A percentile compares a stretch with the other conserved stretches of the same genome.
phyloP scores from a whole-genome alignment of 1,140 invertebrate genomes.

The Drosophila nikananu region DNA sequence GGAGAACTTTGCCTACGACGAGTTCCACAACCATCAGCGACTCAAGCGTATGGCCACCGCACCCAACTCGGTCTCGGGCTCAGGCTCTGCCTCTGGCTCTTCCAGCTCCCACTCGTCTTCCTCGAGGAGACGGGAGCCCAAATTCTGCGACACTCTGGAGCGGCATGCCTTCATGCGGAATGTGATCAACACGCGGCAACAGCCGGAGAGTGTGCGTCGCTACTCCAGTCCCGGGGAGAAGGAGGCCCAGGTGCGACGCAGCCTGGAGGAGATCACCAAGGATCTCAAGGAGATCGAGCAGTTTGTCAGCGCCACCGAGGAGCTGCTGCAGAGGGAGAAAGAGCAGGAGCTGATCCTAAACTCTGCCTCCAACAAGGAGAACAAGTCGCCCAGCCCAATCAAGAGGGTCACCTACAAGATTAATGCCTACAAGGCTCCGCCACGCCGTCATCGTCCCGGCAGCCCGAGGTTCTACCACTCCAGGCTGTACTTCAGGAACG shows the following conservation, averaged over 20 bases:
- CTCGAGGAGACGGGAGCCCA: slow-evolving; percentile 46
- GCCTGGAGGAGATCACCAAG: slow-evolving; percentile 82
- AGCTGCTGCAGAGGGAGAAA: slow-evolving; percentile 67
- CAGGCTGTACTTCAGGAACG: slow-evolving; percentile 81
- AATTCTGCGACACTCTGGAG: slow-evolving; percentile 78
- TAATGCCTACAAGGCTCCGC: slow-evolving; percentile 71
- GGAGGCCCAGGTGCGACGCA: slow-evolving; percentile 75
- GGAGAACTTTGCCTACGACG: slow-evolving; percentile 81
- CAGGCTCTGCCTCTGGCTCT: slow-evolving; percentile 13
- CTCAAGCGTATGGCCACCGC: slow-evolving; percentile 71
- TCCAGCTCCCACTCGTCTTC: slow-evolving; percentile 14
- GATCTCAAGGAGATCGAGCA: slow-evolving; percentile 84
- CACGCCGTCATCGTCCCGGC: slow-evolving; percentile 59
- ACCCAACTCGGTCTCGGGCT: slow-evolving; percentile 26
- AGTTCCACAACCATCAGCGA: slow-evolving; percentile 43
- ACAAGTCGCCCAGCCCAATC: slow-evolving; percentile 74
- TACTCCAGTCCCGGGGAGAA: slow-evolving; percentile 80
- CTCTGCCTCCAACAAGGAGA: slow-evolving; percentile 70
- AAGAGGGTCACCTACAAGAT: slow-evolving; percentile 78
- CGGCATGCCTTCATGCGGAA: slow-evolving; percentile 80
- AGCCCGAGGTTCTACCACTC: slow-evolving; percentile 79
- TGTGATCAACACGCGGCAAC: slow-evolving; percentile 63
- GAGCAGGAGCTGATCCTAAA: slow-evolving; percentile 51
- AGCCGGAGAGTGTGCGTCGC: slow-evolving; percentile 62
- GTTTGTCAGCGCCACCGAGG: slow-evolving; percentile 81